Conservation (phyloP, 37 sponge, comb jelly and placozoan genomes). For the Haliclona indistincta region DNA sequence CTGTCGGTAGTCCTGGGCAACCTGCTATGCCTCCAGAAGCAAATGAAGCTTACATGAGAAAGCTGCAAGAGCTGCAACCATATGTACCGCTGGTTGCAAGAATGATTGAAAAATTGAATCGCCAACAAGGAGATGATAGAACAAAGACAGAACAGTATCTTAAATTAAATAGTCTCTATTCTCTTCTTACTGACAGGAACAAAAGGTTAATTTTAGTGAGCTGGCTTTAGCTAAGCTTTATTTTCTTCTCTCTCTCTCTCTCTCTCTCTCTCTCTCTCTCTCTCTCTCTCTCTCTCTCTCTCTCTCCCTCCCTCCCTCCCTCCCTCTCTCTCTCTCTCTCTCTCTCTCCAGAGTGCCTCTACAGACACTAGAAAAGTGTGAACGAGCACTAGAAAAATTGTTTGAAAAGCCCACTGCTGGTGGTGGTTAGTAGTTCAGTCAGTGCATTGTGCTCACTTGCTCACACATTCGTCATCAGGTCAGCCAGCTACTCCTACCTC, state of each 20-base stretch:
- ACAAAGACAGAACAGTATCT: conserved; percentile 28
- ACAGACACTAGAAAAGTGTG: conserved; percentile 40
- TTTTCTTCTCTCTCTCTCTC: neutral
- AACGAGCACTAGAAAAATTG: conserved; percentile 44
- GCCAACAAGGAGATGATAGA: neutral
- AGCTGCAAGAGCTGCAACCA: conserved; percentile 49
- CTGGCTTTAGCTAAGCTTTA: too few relatives aligned
- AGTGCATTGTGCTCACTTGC: neutral
- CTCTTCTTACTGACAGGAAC: conserved; percentile 19
- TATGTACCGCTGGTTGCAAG: conserved; percentile 46
- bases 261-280: neutral
- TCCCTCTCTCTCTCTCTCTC: neutral
- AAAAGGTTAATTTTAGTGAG: conserved; percentile 7
- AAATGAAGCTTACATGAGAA: conserved; percentile 51
- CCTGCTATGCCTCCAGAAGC: conserved; percentile 52
- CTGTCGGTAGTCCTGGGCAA: conserved; percentile 13
- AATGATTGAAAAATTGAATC: conserved; percentile 30
- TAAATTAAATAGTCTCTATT: conserved; percentile 46
- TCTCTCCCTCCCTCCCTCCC: neutral
- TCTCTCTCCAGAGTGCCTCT: conserved; percentile 31
- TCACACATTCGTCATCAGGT: neutral
- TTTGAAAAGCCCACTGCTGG: conserved; percentile 9
- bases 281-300: neutral
- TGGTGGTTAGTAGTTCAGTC: too few relatives aligned
- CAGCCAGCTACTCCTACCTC: neutral